Base-by-base conservation (phyloP, 2,797 vertebrate genomes). In the Mus spretus region DNA sequence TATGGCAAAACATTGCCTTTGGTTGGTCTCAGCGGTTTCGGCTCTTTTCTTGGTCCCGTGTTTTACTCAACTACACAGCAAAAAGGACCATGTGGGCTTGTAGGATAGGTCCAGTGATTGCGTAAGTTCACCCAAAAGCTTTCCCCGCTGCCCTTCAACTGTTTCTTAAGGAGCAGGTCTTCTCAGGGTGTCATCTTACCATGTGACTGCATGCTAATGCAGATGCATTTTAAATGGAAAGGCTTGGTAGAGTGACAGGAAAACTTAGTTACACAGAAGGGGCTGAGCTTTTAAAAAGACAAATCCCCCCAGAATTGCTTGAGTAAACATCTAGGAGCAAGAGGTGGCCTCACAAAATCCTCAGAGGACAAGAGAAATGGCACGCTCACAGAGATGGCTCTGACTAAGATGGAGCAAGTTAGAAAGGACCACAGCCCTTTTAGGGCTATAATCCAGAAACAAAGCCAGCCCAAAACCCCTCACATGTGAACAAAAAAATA, bases 401-500 rank as follows among this genome's bases (percentile, higher is more conserved):
- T 96, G 70, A 24, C 31, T 79, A 92, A 93, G 78, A 89, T 72
- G 14, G 92, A 61, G 40, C 40, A 90, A 4, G 6, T 65, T 94
- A 12, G n/a, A 59, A 84, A 81, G 83, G 85, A 81, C 34, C 20
- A 47, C 53, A 55, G 28, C 14, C 55, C 94, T 65, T 57, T 24
- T 17, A 84, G 31, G 88, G 26, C 53, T 67, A 19, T 59, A 37
- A 50, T 72, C 4, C 12, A 90, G 28, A 34, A 85, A n/a, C 65
- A n/a, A 93, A 50, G 70, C 31, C 34, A 90, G 26, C 22, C 31
- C 31, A 92, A 63, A 44, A 28, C 8, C 10, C 50, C 13, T 89
- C 34, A 26, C 1, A 83, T 53, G 22, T 75, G 89, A 31, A 19
- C 75, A 28, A 90, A 87, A 87, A 55, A 85, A 1, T n/a, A 63